Base-by-base conservation (phyloP, 2,797 vertebrate species). In the Lateolabrax maculatus region DNA sequence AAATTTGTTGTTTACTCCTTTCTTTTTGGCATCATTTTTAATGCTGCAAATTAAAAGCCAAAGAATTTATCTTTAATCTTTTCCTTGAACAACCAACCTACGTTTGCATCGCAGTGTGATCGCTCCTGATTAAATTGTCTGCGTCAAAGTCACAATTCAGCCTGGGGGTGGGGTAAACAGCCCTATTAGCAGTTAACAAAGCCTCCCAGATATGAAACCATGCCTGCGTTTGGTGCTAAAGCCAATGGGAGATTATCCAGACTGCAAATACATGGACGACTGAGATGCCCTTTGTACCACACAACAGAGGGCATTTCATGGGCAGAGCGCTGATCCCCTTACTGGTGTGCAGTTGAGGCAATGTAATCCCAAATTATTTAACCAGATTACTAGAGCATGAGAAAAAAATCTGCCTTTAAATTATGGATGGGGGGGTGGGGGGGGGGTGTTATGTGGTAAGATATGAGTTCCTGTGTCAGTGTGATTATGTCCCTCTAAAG, bases 331-430 rank as follows among this genome's bases (percentile, higher is more conserved):
- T 95, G 93, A 95, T 94, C 90, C 87, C 87, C 87, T 93, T 86
- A 83, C 81, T 90, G 81, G 89, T 90, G 88, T 88, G 77, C 72
- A 77, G 76, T 84, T 85, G 88, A 90, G 74, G 88, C 88, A 87
- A 81, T 93, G 90, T 94, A 94, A 95, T 94, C 90, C 92, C 90
- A 89, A 94, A 95, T 93, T 90, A 91, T 94, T 94, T 93, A 93
- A 93, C 87, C 86, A 91, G 90, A 92, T 93, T 91, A 93, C 87
- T 81, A 87, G 90, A 86, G 82, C 87, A 92, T 90, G 88, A 89
- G 89, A 84, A 91, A 86, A 78, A 86, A 77, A 67, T 83, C 75
- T 60, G 60, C 77, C 49, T 87, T 84, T 92, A 87, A 90, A 93
- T 92, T 85, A 89, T 92, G 87, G 84, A 89, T 90, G 52, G 31